Conservation (phyloP, 2,113 vertebrate species). For the Hypanus sabinus region DNA sequence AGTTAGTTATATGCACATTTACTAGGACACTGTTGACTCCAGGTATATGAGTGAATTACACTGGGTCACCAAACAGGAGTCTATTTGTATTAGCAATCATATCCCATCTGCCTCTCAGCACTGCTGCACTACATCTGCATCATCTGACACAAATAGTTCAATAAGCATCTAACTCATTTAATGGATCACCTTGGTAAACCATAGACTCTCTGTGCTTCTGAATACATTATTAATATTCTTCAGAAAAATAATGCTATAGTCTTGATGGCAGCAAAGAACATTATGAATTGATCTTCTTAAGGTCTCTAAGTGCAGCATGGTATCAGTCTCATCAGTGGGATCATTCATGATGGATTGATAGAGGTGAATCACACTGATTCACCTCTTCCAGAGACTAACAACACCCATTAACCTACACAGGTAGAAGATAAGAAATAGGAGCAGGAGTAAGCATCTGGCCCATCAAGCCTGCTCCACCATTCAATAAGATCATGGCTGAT, state of each 20-base stretch:
- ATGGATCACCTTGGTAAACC: neutral
- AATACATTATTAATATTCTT: neutral
- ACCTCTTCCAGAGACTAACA: neutral
- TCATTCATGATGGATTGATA: neutral
- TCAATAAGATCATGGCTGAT: too few species aligned
- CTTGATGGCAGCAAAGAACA: neutral
- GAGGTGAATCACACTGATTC: neutral
- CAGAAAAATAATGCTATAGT: neutral
- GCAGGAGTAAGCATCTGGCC: too few species aligned
- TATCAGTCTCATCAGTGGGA: neutral
- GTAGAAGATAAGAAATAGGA: too few species aligned
- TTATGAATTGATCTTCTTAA: neutral
- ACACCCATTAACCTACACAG: neutral
- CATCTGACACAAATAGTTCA: neutral
- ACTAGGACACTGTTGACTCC: neutral
- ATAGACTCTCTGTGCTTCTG: neutral
- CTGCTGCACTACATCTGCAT: neutral
- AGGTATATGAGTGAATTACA: neutral
- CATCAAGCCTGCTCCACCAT: too few species aligned
- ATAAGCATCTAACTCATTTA: neutral
- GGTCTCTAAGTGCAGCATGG: neutral
- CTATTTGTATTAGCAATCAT: neutral
- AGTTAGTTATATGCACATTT: neutral
- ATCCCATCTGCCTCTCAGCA: neutral
- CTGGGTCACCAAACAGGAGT: neutral